Evolutionary conservation across 1,140 invertebrate genomes (phyloP).

Genomic region (Bombus pyrosoma): DNA sequence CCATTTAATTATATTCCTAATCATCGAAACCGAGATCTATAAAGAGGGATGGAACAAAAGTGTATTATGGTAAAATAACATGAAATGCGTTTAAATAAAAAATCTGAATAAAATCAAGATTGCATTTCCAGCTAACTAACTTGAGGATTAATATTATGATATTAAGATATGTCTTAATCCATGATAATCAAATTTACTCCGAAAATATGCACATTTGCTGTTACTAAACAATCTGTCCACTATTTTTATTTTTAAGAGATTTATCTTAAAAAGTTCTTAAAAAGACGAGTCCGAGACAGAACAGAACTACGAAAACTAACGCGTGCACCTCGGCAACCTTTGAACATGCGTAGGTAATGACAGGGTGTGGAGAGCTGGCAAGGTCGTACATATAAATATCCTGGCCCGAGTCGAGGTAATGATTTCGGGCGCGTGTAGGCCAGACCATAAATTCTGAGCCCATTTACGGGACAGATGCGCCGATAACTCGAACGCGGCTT

Average conservation of each 20-base stretch:
- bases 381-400: slow-evolving; percentile 66
- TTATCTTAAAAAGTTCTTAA: neutral
- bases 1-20: no score
- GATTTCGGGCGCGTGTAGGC: slow-evolving; percentile 78
- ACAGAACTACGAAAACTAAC: neutral
- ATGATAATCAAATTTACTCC: no score
- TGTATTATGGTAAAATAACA: no score
- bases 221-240: no score
- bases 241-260: neutral
- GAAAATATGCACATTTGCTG: no score
- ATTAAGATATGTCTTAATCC: no score
- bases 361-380: slow-evolving; percentile 68
- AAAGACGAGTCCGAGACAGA: neutral
- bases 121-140: no score
- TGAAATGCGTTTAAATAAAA: no score
- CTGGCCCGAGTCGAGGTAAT: slow-evolving; percentile 67
- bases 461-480: slow-evolving; percentile 80
- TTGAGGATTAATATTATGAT: no score
- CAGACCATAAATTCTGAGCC: slow-evolving; percentile 76
- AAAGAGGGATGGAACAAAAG: no score
- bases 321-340: slow-evolving; percentile 49
- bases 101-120: no score
- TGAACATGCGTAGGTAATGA: slow-evolving; percentile 67
- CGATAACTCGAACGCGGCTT: slow-evolving; percentile 74
- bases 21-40: no score